Conservation (phyloP, 2,113 vertebrate genomes). For the Urocolius indicus region DNA sequence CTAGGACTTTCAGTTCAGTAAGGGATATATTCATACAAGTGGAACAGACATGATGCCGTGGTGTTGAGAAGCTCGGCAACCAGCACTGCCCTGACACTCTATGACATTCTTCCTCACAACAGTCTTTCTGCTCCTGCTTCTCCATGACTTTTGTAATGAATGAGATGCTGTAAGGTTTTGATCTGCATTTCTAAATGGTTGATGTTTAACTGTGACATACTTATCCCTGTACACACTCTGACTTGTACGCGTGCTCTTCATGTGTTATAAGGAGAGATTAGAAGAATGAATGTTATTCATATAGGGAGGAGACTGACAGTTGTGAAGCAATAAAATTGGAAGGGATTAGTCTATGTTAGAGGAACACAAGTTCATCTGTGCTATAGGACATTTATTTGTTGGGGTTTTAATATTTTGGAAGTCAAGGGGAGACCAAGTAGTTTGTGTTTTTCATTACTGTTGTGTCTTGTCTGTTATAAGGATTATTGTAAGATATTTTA, state of each 20-base stretch:
- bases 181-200: background rate
- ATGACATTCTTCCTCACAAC: background rate
- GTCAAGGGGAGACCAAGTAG: background rate
- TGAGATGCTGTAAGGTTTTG: background rate
- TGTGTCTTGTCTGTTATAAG: background rate
- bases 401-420: background rate
- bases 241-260: fast-evolving
- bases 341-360: background rate
- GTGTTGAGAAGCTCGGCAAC: background rate
- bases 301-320: background rate
- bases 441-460: background rate
- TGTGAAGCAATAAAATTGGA: background rate
- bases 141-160: background rate
- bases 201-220: background rate
- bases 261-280: background rate
- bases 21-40: background rate
- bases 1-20: background rate
- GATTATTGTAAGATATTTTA: background rate
- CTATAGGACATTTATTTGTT: background rate
- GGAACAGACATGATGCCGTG: background rate
- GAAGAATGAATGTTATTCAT: background rate
- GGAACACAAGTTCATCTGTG: background rate
- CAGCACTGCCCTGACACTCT: background rate
- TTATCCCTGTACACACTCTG: background rate
- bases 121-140: background rate